Evolutionary conservation across 2,113 vertebrate genomes (phyloP), one percentile per base, ranked within the genome.

Genomic region (Pitta sordida): DNA sequence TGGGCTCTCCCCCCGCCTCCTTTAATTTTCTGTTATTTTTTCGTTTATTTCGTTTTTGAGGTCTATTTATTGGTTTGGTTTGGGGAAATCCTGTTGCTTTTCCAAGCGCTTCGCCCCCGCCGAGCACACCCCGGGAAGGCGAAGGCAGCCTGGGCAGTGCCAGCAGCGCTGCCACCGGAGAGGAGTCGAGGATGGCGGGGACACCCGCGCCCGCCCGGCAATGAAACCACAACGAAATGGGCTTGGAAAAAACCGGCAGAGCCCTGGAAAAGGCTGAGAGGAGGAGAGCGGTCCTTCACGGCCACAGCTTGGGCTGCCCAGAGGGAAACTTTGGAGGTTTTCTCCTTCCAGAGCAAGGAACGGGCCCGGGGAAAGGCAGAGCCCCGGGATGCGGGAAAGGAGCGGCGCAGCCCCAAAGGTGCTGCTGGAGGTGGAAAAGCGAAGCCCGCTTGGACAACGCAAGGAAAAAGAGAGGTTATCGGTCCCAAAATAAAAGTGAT

Each of bases 221-320:
- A 36, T 2, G 6, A 55, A 94, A 76, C 8, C 43, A 12, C 63
- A 96, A 95, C 92, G 95, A 94, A 94, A 83, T 0, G 16, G 20
- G 30, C 6, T 20, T 0, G 24, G 41, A 4, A 41, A 83, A 86
- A 34, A 15, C 0, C 4, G 8, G 11, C 12, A 0, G 3, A 75
- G 29, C 32, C 5, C 19, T 15, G 64, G 19, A 12, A 84, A 84
- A 46, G 4, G 8, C 21, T 12, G 52, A 18, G 12, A 7, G 21
- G 5, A 7, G n/a, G n/a, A 15, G 39, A 71, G 8, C 0, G 16
- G 7, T 51, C 43, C 67, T 10, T 8, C n/a, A 1, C 6, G 5
- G 34, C 18, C 43, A 1, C 5, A 44, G 13, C 30, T 58, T 10
- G 51, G 34, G 39, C 46, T 51, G 63, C 26, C 36, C 26, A 16